A percentile compares a stretch with the other conserved stretches of the same genome.
Conservation (phyloP, 2,888 invertebrate species). For the Therioaphis trifolii region DNA sequence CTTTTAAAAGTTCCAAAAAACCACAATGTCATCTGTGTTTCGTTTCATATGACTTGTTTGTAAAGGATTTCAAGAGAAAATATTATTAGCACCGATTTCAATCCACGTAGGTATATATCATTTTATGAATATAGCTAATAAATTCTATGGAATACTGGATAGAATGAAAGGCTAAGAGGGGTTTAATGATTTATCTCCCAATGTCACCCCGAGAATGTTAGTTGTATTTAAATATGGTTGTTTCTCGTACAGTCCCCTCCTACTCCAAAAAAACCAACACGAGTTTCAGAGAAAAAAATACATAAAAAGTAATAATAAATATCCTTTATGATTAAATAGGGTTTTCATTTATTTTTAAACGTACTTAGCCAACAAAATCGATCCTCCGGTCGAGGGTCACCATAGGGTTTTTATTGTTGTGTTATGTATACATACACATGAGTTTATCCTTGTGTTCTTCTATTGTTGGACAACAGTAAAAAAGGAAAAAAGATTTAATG, state of each 20-base stretch:
- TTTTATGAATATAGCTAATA: slow-evolving; percentile 10
- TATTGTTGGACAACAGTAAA: slow-evolving; percentile 47
- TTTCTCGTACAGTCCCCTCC: background rate
- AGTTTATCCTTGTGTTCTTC: slow-evolving; percentile 42
- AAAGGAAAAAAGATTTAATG: slow-evolving; percentile 50
- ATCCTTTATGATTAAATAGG: slow-evolving; percentile 33
- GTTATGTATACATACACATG: slow-evolving; percentile 15
- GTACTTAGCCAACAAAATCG: slow-evolving; percentile 47
- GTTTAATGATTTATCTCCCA: slow-evolving; percentile 40
- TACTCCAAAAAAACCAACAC: slow-evolving; percentile 4
- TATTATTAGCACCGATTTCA: slow-evolving; percentile 39
- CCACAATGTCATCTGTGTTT: background rate
- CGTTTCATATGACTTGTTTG: background rate
- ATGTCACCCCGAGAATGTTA: background rate
- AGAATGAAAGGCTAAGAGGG: background rate
- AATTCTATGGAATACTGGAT: slow-evolving; percentile 13
- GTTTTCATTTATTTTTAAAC: slow-evolving; percentile 52
- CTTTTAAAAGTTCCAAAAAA: background rate
- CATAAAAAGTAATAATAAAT: slow-evolving; percentile 38
- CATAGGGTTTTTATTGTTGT: slow-evolving; percentile 42
- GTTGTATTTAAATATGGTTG: slow-evolving; percentile 31
- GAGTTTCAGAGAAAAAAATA: background rate
- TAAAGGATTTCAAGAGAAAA: slow-evolving; percentile 33
- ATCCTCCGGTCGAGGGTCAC: slow-evolving; percentile 34
- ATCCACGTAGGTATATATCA: slow-evolving; percentile 18